phyloP scores from a whole-genome alignment of 2,888 invertebrate genomes.

The Tipula helvola region DNA sequence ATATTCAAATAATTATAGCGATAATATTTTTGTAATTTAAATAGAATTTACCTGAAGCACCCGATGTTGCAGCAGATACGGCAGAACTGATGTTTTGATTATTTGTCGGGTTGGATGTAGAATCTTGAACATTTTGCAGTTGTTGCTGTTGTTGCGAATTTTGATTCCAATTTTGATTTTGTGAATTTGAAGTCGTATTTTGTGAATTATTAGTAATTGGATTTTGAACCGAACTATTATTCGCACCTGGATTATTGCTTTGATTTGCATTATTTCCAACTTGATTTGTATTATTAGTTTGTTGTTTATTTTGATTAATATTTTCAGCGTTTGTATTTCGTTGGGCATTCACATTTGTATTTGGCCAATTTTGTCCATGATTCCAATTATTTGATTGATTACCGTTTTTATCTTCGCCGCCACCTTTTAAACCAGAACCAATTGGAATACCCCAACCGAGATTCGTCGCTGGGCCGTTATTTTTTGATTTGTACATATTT shows the following conservation, averaged over 20 bases:
- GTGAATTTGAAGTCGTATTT: not conserved
- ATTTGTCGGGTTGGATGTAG: conserved; percentile 18
- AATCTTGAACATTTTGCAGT: conserved; percentile 23
- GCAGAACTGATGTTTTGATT: not conserved
- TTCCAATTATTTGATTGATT: conserved; percentile 11
- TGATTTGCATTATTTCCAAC: not conserved
- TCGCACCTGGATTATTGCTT: not conserved
- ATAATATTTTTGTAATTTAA: not conserved
- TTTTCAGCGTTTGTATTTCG: not conserved
- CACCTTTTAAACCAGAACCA: conserved; percentile 10
- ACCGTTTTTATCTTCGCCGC: conserved; percentile 7
- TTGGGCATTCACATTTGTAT: conserved; percentile 6
- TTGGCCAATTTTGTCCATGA: conserved; percentile 8
- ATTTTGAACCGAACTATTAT: not conserved
- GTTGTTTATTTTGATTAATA: conserved; percentile 5
- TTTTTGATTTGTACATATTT: not conserved
- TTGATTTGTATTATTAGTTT: not conserved
- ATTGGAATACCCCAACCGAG: not conserved
- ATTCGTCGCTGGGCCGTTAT: conserved; percentile 5
- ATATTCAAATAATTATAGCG: no score
- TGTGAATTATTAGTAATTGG: not conserved
- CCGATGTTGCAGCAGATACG: not conserved
- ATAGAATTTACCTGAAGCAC: not conserved
- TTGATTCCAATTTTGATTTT: not conserved
- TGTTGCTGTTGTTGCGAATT: conserved; percentile 23